Percentiles rank a stretch among this genome's conserved stretches.
Conservation (phyloP, 2,797 vertebrate species). For the Myiotriccus ornatus region DNA sequence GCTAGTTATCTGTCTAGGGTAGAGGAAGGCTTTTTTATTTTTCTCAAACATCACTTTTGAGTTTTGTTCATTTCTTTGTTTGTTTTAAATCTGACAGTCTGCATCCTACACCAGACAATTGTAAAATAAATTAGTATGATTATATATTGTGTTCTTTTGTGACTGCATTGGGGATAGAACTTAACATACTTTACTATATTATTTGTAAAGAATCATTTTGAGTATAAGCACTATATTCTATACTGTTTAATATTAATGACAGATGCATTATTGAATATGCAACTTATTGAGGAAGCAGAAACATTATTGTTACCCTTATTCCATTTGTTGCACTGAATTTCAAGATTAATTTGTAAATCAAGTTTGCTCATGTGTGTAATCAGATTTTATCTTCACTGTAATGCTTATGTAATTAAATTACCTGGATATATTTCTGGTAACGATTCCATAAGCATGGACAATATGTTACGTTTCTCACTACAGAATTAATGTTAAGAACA, state of each 20-base stretch:
- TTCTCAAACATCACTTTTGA: neutral
- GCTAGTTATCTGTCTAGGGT: neutral
- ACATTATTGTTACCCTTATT: conserved; percentile 29
- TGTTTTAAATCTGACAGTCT: neutral
- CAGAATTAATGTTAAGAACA: conserved; percentile 9
- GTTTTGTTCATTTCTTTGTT: neutral
- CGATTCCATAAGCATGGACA: conserved; percentile 45
- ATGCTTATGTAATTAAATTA: conserved; percentile 57
- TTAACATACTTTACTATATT: conserved; percentile 48
- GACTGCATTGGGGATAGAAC: conserved; percentile 44
- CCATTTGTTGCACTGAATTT: conserved; percentile 72
- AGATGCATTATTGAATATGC: conserved; percentile 42
- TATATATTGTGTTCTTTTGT: conserved; percentile 42
- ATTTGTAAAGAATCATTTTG: conserved; percentile 49
- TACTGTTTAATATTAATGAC: conserved; percentile 40
- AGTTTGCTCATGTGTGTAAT: conserved; percentile 30
- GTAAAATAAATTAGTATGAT: conserved; percentile 41
- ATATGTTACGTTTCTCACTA: conserved; percentile 30
- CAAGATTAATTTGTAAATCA: conserved; percentile 55
- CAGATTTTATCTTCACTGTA: conserved; percentile 57
- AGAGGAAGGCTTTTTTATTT: conserved; percentile 32
- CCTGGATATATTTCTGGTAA: conserved; percentile 24
- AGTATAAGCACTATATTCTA: conserved; percentile 48
- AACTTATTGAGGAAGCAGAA: conserved; percentile 48
- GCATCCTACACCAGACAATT: conserved; percentile 21